Evolutionary conservation across 2,797 vertebrate genomes (phyloP).

Genomic region (Lepilemur septentrionalis): DNA sequence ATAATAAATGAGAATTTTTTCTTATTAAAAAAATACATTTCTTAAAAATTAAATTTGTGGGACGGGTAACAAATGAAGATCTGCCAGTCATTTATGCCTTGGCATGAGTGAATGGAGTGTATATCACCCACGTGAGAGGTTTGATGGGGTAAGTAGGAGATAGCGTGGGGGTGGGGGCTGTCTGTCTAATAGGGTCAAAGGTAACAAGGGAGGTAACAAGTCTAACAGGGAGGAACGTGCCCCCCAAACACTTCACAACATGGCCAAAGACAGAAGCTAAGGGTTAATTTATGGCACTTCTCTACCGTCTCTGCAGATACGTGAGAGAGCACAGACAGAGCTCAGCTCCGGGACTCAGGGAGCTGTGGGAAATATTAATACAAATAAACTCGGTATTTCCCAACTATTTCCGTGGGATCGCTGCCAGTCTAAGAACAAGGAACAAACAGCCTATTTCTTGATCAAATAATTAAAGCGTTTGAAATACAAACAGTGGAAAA

Average conservation of each 20-base stretch:
- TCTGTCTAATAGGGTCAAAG: not conserved
- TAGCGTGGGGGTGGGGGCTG: not conserved
- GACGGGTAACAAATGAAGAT: constrained; percentile 2
- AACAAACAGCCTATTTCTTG: not conserved
- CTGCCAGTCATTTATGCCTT: not conserved
- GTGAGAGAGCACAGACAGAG: not conserved
- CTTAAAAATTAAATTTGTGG: constrained; percentile 25
- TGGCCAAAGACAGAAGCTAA: not conserved
- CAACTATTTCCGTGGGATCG: not conserved
- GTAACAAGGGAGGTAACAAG: no score
- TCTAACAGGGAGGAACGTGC: not conserved
- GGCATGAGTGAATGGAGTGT: not conserved
- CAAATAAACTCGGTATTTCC: not conserved
- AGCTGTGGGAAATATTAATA: not conserved
- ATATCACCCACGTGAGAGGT: not conserved
- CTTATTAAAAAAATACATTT: not conserved
- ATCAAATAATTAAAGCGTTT: not conserved
- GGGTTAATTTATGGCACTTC: not conserved
- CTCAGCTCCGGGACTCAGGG: not conserved
- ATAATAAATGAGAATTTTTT: constrained; percentile 29
- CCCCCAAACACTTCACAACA: no score
- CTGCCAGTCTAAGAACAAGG: not conserved
- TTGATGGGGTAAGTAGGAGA: not conserved
- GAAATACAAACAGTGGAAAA: constrained; percentile 33
- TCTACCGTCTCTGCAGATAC: not conserved